Evolutionary conservation across 2,888 invertebrate genomes (phyloP).

Genomic region (Drosophila barbarae): DNA sequence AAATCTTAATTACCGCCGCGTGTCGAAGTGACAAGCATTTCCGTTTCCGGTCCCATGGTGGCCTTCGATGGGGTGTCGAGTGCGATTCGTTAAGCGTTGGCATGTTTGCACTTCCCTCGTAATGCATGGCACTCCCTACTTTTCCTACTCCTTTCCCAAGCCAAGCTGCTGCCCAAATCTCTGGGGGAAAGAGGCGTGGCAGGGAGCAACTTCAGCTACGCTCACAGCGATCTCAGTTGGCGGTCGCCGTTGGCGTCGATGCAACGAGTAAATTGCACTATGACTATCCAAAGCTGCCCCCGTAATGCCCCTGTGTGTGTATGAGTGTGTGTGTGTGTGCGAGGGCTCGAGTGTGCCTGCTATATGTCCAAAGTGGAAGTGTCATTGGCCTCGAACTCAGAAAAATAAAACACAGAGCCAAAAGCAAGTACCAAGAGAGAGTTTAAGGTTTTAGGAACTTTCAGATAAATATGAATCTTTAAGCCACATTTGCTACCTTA

Average conservation of each 20-base stretch:
- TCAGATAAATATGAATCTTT: too few relatives aligned
- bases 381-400: constrained; percentile 63
- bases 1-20: constrained; percentile 8
- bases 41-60: constrained; percentile 23
- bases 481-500: too few relatives aligned
- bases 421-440: neutral
- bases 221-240: constrained; percentile 33
- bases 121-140: constrained; percentile 30
- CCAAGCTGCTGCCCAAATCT: constrained; percentile 17
- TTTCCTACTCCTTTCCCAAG: neutral
- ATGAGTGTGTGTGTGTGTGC: neutral
- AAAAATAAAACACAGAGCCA: constrained; percentile 9
- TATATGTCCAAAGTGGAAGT: constrained; percentile 39
- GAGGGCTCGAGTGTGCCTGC: constrained; percentile 13
- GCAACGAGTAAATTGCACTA: constrained; percentile 50
- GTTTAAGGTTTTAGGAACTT: neutral
- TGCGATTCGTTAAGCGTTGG: constrained; percentile 57
- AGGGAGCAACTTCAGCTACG: constrained; percentile 7
- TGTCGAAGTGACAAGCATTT: constrained; percentile 19
- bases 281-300: constrained; percentile 34
- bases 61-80: constrained; percentile 13
- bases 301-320: constrained; percentile 7
- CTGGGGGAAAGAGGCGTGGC: neutral
- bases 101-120: constrained; percentile 51
- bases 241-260: constrained; percentile 42